phyloP scores from a whole-genome alignment of 2,888 invertebrate genomes.

The Apantesis nais region DNA sequence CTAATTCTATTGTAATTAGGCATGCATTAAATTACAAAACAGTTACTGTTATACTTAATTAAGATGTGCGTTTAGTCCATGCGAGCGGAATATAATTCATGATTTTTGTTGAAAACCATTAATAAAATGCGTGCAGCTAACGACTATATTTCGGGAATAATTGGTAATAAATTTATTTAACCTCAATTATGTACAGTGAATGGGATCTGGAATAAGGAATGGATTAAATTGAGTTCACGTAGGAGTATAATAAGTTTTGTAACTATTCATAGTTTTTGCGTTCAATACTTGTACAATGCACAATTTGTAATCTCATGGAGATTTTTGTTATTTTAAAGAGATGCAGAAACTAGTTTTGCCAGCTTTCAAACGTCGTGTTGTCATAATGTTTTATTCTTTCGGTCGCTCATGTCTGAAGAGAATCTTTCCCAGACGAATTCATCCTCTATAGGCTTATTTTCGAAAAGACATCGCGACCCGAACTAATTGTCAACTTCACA shows the following conservation, averaged over 20 bases:
- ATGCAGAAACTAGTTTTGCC: not conserved
- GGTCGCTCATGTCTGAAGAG: not conserved
- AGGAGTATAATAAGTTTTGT: no score
- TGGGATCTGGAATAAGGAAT: not conserved
- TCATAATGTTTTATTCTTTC: not conserved
- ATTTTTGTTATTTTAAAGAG: no score
- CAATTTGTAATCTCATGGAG: not conserved
- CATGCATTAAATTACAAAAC: not conserved
- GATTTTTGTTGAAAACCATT: not conserved
- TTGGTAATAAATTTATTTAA: constrained; percentile 6
- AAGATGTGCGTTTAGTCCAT: not conserved
- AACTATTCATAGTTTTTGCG: not conserved
- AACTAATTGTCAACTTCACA: not conserved
- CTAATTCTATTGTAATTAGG: not conserved
- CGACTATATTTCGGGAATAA: constrained; percentile 3
- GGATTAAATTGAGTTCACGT: constrained; percentile 13
- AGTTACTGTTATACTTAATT: not conserved
- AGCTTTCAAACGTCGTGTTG: not conserved
- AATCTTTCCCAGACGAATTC: not conserved
- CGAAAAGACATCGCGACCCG: not conserved
- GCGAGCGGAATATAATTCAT: not conserved
- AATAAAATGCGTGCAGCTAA: constrained; percentile 11
- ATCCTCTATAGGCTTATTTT: not conserved
- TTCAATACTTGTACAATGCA: constrained; percentile 4
- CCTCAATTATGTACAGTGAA: constrained; percentile 15